Evolutionary conservation across 2,113 vertebrate species (phyloP).

Genomic region (Paraplagusia blochii): DNA sequence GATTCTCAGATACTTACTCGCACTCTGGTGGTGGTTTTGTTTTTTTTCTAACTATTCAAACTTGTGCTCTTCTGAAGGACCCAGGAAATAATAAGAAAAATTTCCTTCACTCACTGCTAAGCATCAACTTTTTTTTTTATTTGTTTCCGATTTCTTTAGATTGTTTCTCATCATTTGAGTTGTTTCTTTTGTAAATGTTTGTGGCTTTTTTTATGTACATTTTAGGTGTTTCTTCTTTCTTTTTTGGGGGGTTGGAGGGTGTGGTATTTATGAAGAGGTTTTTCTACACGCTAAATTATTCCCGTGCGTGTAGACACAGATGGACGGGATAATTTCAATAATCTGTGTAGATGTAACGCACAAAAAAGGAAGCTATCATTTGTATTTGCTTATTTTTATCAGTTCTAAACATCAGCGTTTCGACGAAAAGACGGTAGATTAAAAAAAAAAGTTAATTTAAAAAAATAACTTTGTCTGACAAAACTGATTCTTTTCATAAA

Average conservation of each 20-base stretch:
- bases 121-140: conserved; percentile 17
- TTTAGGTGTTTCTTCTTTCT: conserved; percentile 26
- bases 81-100: conserved; percentile 38
- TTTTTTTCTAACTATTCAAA: conserved; percentile 45
- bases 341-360: conserved; percentile 22
- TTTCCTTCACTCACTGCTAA: conserved; percentile 10
- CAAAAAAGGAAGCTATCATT: conserved; percentile 50
- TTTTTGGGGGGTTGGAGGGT: conserved; percentile 18
- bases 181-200: conserved; percentile 23
- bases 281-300: conserved; percentile 39
- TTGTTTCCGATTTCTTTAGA: conserved; percentile 19
- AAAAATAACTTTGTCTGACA: conserved; percentile 48
- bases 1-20: conserved; percentile 42
- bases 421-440: too few relatives aligned
- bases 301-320: conserved; percentile 43
- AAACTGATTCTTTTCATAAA: conserved; percentile 63
- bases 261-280: conserved; percentile 49
- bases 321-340: conserved; percentile 20
- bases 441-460: conserved; percentile 36
- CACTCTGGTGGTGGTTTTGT: conserved; percentile 37
- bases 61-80: conserved; percentile 67
- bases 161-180: conserved; percentile 36
- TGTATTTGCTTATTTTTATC: conserved; percentile 60
- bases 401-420: conserved; percentile 33
- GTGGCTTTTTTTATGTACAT: conserved; percentile 24